Evolutionary conservation across 2,888 invertebrate species (phyloP), one percentile per base, ranked within the genome.

Genomic region (Erebia aethiops): DNA sequence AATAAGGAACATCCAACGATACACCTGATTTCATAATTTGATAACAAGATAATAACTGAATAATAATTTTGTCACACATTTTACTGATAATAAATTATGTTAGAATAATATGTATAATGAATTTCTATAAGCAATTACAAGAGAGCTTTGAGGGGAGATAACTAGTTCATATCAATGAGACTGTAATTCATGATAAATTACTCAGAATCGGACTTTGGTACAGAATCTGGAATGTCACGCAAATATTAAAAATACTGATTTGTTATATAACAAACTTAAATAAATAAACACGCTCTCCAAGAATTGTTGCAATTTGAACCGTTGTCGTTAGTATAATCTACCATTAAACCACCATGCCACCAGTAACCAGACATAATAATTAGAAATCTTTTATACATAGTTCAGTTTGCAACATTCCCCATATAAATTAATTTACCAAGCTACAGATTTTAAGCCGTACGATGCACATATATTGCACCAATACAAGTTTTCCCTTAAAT

Each of bases 141-240:
- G 80, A 80, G 81, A 80, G 79, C 80, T 77, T 75, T 71, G 63
- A 71, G 74, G 69, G 76, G 72, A 60, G 66, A 69, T 72, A 74
- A 75, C 68, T 67, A 69, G 66, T 71, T 68, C 72, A 35, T 35
- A 5, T 35, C 35, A 35, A 35, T 35, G 35, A 26, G 26, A 74
- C 57, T 72, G 73, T 65, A 75, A 74, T 70, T 69, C 68, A 75
- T 75, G 72, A 69, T 73, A 73, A 68, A 71, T 67, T 68, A 71
- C 77, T 77, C 74, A 77, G 75, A 79, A 79, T 72, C 67, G 68
- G 77, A 75, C 76, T 74, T 83, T 80, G 83, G 84, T 85, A 88
- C 80, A 86, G 83, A 85, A 86, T 88, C 87, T 93, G 92, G 92
- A 93, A 93, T 93, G 92, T 93, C 92, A 91, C 92, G 90, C 90